A percentile compares a stretch with the other conserved stretches of the same genome.
These are phyloP conservation scores for Diorhabda carinulata DNA, from an alignment of 1,140 invertebrate genomes.

Conservation along the genomic window DNA sequence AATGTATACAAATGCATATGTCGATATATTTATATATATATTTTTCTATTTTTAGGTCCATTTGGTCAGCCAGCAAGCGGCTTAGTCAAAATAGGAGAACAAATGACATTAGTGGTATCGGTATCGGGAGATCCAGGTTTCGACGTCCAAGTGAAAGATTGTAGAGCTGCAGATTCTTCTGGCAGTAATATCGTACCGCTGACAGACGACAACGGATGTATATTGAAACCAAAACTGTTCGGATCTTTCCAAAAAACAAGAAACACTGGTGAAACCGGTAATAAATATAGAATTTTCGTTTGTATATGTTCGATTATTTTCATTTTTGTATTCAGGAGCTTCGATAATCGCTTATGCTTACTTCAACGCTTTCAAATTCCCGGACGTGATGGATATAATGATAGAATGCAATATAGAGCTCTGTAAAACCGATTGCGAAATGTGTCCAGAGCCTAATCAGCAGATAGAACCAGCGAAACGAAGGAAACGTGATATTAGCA, in stretches of 20 bases:
- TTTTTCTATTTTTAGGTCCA: conserved; percentile 51
- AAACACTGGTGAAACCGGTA: conserved; percentile 61
- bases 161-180: conserved; percentile 66
- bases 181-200: conserved; percentile 63
- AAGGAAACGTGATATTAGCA: conserved; percentile 52
- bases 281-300: background rate
- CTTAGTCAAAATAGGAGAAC: conserved; percentile 77
- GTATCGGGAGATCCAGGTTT: conserved; percentile 77
- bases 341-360: conserved; percentile 75
- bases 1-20: too few species aligned
- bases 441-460: conserved; percentile 66
- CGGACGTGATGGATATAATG: conserved; percentile 79
- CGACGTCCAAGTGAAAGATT: conserved; percentile 74
- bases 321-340: conserved; percentile 47
- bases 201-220: conserved; percentile 74
- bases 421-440: conserved; percentile 75
- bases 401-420: conserved; percentile 82
- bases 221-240: conserved; percentile 77
- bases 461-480: conserved; percentile 59
- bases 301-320: background rate
- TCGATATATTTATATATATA: background rate
- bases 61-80: conserved; percentile 72
- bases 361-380: conserved; percentile 86
- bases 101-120: conserved; percentile 76
- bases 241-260: conserved; percentile 76